These are phyloP conservation scores for Lycopodina hypogea DNA, from an alignment of 37 sponge, comb jelly and placozoan genomes.

Conservation along the genomic window DNA sequence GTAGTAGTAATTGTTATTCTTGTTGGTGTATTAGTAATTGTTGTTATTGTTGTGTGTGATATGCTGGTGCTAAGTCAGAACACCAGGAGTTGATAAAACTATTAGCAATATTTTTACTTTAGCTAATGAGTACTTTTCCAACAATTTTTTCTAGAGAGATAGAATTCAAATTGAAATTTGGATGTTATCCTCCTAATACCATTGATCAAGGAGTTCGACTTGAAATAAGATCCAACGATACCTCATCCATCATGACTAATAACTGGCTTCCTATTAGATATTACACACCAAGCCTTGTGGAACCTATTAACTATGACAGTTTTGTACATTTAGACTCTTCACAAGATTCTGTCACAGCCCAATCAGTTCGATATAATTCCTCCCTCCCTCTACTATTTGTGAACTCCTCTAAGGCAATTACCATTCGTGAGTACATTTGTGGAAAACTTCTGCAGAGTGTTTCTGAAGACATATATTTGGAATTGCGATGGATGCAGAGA, in stretches of 20 bases:
- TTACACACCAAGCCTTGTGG: neutral
- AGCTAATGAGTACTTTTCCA: too few relatives aligned
- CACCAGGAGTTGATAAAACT: too few relatives aligned
- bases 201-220: constrained; percentile 4
- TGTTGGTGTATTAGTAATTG: too few relatives aligned
- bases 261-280: constrained; percentile 9
- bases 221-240: neutral
- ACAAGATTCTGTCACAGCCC: neutral
- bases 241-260: neutral
- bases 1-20: too few relatives aligned
- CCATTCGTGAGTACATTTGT: constrained; percentile 1
- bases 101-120: too few relatives aligned
- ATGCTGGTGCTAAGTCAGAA: too few relatives aligned
- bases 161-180: constrained; percentile 11
- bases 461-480: neutral
- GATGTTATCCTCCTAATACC: neutral
- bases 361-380: neutral
- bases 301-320: neutral
- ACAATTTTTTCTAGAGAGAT: constrained; percentile 4
- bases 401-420: neutral
- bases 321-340: neutral
- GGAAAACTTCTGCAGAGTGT: neutral
- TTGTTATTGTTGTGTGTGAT: too few relatives aligned
- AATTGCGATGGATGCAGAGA: constrained; percentile 13
- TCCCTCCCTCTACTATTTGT: neutral